phyloP scores from a whole-genome alignment of 2,888 invertebrate genomes.

The Quadroppia sp. region DNA sequence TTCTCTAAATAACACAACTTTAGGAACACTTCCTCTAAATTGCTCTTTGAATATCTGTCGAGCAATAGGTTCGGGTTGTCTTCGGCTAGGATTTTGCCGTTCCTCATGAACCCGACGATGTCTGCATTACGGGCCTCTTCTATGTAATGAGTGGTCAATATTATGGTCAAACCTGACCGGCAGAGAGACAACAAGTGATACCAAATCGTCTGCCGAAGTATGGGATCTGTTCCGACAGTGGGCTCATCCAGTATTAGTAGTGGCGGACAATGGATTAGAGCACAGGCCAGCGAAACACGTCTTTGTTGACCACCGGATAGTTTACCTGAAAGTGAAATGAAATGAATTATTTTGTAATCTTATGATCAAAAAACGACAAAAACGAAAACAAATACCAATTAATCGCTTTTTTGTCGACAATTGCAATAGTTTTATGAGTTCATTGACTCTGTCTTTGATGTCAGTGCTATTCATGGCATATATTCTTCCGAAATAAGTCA shows the following conservation, averaged over 20 bases:
- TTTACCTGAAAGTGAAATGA: background rate
- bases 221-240: conserved; percentile 86
- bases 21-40: conserved; percentile 65
- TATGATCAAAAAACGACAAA: background rate
- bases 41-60: conserved; percentile 40
- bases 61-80: conserved; percentile 50
- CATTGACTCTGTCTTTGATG: conserved; percentile 73
- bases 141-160: conserved; percentile 87
- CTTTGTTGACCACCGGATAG: conserved; percentile 11
- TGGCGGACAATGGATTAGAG: conserved; percentile 14
- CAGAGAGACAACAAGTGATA: conserved; percentile 19
- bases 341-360: no score
- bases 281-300: background rate
- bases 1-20: conserved; percentile 60
- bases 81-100: conserved; percentile 52
- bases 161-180: conserved; percentile 5
- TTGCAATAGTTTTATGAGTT: conserved; percentile 83
- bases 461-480: conserved; percentile 82
- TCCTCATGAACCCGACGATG: conserved; percentile 53
- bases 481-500: conserved; percentile 94
- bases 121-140: conserved; percentile 67
- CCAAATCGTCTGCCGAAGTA: conserved; percentile 57
- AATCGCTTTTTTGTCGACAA: conserved; percentile 69
- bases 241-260: conserved; percentile 60
- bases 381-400: background rate